phyloP scores from a whole-genome alignment of 2,113 vertebrate species.

The Morone chrysops region DNA sequence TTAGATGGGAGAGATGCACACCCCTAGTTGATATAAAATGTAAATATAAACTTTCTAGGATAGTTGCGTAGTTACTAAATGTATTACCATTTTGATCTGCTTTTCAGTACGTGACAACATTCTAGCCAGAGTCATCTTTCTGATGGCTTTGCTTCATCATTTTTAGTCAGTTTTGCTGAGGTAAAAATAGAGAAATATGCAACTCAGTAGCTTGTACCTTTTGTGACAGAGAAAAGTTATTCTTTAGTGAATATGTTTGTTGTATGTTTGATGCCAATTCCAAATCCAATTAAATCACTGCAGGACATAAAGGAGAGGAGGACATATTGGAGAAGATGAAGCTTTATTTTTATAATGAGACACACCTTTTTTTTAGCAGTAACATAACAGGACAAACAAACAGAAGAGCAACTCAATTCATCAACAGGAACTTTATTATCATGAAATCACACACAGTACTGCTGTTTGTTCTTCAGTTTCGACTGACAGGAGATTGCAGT shows the following conservation, averaged over 20 bases:
- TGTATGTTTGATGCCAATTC: too few species aligned
- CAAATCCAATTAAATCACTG: neutral
- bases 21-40: too few species aligned
- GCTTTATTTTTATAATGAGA: neutral
- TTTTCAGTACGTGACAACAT: too few species aligned
- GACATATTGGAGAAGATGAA: neutral
- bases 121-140: too few species aligned
- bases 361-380: neutral
- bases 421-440: too few species aligned
- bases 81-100: too few species aligned
- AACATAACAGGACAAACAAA: neutral
- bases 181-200: too few species aligned
- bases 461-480: neutral
- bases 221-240: neutral
- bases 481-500: neutral
- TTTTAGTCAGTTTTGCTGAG: too few species aligned
- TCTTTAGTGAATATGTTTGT: neutral
- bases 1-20: too few species aligned
- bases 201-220: neutral
- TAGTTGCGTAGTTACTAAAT: too few species aligned
- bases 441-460: neutral
- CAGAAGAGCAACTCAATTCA: neutral
- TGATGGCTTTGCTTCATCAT: too few species aligned
- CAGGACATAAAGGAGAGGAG: neutral
- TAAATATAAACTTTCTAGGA: too few species aligned